Evolutionary conservation across 2,797 vertebrate species (phyloP), one percentile per base, ranked within the genome.

Genomic region (Crypturellus tataupa): DNA sequence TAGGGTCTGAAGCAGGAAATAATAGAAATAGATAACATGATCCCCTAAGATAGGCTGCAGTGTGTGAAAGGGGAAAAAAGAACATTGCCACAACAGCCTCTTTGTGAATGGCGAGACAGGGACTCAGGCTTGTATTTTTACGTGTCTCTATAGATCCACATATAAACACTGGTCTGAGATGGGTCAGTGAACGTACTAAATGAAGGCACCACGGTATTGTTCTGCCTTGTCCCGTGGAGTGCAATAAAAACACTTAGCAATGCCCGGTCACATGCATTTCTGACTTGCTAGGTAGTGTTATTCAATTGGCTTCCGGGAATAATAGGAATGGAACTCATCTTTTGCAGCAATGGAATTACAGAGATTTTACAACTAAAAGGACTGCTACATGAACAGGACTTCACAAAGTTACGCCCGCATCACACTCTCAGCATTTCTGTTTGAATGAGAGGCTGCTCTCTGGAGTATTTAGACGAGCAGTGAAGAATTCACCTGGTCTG

Each of bases 81-180:
- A 63, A 19, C 85, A 42, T 23, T 88, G 91, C 89, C 53, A 42
- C 58, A 94, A 91, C 80, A 90, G 80, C 51, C 79, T 64, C 89
- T 96, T 94, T 95, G 93, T 96, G 89, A 94, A 91, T 59, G 91
- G 93, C 83, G 80, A 62, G 87, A 95, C 94, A 91, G 93, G 89
- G 94, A 49, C 91, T 94, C 91, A 93, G 58, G 58, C 47, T 90
- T 91, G 73, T 95, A 40, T 92, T 92, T 96, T 12, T 88, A 60
- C 0, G 24, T 58, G 64, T 76, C 94, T 95, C 76, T 58, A 33
- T 55, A 82, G 90, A 93, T 80, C 75, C 83, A 49, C 64, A 29
- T 31, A 91, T 13, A 93, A 92, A 88, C 87, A 85, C 44, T 78
- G 80, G 80, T 75, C 89, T 46, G 80, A 93, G 87, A 94, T 94